Conservation (phyloP, 2,888 invertebrate genomes). For the Silvanus unidentatus region DNA sequence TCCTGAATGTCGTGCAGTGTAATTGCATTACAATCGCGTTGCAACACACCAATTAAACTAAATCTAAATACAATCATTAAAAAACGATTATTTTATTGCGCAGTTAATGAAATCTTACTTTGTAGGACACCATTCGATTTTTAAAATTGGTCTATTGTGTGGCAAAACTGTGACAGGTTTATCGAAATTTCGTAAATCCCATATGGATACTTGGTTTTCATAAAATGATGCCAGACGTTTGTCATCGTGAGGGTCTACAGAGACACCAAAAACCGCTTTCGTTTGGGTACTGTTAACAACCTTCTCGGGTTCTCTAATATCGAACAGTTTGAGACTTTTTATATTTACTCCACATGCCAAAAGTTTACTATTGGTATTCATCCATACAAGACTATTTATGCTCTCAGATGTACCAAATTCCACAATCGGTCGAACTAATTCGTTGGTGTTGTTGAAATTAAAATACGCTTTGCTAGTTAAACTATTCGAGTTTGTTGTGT, state of each 20-base stretch:
- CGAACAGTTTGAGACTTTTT: slow-evolving; percentile 82
- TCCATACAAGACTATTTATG: slow-evolving; percentile 81
- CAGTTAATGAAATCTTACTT: slow-evolving; percentile 46
- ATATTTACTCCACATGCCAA: slow-evolving; percentile 86
- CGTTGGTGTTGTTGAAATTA: slow-evolving; percentile 46
- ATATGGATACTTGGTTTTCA: slow-evolving; percentile 75
- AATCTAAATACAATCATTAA: slow-evolving; percentile 44
- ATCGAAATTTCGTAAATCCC: slow-evolving; percentile 84
- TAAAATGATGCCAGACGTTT: slow-evolving; percentile 78
- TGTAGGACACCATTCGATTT: slow-evolving; percentile 86
- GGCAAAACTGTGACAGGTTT: slow-evolving; percentile 72
- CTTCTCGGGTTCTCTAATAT: slow-evolving; percentile 75
- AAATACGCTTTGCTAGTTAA: slow-evolving; percentile 32
- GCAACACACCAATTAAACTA: slow-evolving; percentile 74
- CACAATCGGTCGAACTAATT: slow-evolving; percentile 56
- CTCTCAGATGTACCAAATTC: slow-evolving; percentile 82
- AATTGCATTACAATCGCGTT: slow-evolving; percentile 69
- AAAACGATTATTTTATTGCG: neutral
- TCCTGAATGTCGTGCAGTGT: slow-evolving; percentile 83
- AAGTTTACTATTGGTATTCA: slow-evolving; percentile 64
- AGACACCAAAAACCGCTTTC: slow-evolving; percentile 78
- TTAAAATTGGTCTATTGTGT: slow-evolving; percentile 63
- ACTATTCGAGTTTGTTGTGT: slow-evolving; percentile 36
- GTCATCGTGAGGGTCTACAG: slow-evolving; percentile 71
- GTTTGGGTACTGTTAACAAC: slow-evolving; percentile 63